A percentile compares a stretch with the other conserved stretches of the same genome.
Evolutionary conservation across 2,797 vertebrate genomes (phyloP).

Genomic region (Mormyrops attenuatus): DNA sequence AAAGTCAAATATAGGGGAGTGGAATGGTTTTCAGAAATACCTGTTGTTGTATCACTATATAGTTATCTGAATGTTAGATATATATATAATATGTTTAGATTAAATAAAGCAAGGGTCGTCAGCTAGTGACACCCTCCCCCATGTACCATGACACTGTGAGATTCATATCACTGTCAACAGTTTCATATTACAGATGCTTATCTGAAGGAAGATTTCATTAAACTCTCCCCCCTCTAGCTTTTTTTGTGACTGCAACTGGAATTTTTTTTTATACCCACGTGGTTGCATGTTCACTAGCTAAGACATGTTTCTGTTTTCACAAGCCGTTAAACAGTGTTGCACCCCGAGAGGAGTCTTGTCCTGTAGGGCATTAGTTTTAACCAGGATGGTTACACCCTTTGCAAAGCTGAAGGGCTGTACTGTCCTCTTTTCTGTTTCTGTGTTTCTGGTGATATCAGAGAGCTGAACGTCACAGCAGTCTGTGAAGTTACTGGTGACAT

Average conservation of each 20-base stretch:
- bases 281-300: neutral
- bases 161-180: neutral
- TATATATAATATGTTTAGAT: neutral
- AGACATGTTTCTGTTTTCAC: neutral
- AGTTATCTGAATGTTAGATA: neutral
- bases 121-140: neutral
- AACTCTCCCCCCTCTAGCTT: neutral
- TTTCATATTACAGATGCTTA: conserved; percentile 2
- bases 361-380: conserved; percentile 8
- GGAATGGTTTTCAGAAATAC: neutral
- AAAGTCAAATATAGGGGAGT: neutral
- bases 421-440: neutral
- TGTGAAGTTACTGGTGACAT: neutral
- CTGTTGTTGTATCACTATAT: neutral
- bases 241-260: neutral
- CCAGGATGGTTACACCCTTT: neutral
- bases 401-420: neutral
- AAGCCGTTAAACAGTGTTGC: neutral
- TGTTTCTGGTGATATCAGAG: neutral
- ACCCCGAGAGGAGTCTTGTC: neutral
- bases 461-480: neutral
- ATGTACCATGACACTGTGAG: neutral
- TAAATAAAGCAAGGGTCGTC: neutral
- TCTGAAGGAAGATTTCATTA: neutral
- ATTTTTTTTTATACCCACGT: neutral